Evolutionary conservation across 2,113 vertebrate species (phyloP), one percentile per base, ranked within the genome.

Genomic region (Caranx ignobilis): DNA sequence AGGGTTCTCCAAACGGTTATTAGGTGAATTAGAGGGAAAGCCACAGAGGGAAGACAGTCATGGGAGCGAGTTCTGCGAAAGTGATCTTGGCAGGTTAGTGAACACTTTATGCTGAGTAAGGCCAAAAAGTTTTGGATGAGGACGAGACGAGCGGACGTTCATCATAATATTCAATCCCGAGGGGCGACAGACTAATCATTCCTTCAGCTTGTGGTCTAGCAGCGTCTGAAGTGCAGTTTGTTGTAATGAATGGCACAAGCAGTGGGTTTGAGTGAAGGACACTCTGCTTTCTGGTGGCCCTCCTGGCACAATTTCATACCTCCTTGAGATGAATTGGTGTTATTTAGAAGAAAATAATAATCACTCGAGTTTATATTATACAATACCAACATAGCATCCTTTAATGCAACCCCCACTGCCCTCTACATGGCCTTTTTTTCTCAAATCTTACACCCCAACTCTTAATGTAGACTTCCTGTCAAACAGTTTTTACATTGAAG

Each of bases 41-140:
- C 56, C 75, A 67, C 54, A 71, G 72, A 81, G 70, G 77, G 34
- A 70, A 52, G 69, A 54, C 43, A 85, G 73, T 74, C 66, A 52
- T 60, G 69, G 75, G 64, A 81, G 76, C 37, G 9, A 73, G 50
- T 26, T 47, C 45, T 75, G 48, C 75, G 10, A 52, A 78, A 78
- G 69, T 79, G 50, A 61, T 77, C 79, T 75, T 77, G 60, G 50
- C 75, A 82, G 67, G 59, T 67, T 67, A 55, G 32, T 41, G 73
- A 85, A 82, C 64, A 60, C 71, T 73, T 87, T 78, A 47, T 87
- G 81, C 80, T 88, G 89, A 85, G 43, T 41, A 64, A 79, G 59
- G 59, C 66, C 56, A 47, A 76, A 87, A 75, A 72, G 45, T 86
- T 90, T 55, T 48, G 59, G 47, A 73, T 47, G 57, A 81, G 70